Evolutionary conservation across 2,113 vertebrate species (phyloP).

Genomic region (Halichoerus grypus): DNA sequence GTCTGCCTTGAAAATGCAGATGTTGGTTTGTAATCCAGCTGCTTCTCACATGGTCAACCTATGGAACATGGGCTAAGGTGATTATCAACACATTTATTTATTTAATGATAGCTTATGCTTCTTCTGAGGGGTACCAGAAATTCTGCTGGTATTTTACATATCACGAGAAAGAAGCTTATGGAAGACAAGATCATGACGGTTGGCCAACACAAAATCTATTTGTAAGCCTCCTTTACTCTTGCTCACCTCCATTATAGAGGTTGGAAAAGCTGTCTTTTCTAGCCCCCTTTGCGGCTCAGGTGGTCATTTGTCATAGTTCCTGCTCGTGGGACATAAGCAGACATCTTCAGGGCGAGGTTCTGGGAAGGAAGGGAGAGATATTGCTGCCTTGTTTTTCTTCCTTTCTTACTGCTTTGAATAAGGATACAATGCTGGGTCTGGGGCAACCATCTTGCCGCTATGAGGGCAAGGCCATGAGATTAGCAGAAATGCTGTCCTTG

Average conservation of each 20-base stretch:
- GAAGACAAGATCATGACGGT: background rate
- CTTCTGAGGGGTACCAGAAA: background rate
- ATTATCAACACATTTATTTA: background rate
- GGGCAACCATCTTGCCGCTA: background rate
- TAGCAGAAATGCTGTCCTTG: background rate
- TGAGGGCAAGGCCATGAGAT: background rate
- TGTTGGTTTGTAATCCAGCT: background rate
- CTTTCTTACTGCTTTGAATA: background rate
- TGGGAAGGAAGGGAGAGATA: background rate
- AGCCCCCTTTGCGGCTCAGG: background rate
- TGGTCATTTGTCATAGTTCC: too few species aligned
- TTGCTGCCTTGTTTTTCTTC: background rate
- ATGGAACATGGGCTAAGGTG: accelerated
- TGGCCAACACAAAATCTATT: too few species aligned
- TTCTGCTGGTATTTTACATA: background rate
- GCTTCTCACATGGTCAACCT: accelerated
- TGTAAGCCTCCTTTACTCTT: background rate
- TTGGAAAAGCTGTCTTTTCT: background rate
- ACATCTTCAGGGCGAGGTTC: background rate
- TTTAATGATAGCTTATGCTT: background rate
- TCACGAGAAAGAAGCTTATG: background rate
- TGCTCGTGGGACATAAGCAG: background rate
- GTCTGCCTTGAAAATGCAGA: background rate
- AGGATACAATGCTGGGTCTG: too few species aligned
- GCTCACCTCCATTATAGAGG: background rate